These are phyloP conservation scores for Agapetus fuscipes DNA, from an alignment of 2,888 invertebrate species.

Conservation along the genomic window DNA sequence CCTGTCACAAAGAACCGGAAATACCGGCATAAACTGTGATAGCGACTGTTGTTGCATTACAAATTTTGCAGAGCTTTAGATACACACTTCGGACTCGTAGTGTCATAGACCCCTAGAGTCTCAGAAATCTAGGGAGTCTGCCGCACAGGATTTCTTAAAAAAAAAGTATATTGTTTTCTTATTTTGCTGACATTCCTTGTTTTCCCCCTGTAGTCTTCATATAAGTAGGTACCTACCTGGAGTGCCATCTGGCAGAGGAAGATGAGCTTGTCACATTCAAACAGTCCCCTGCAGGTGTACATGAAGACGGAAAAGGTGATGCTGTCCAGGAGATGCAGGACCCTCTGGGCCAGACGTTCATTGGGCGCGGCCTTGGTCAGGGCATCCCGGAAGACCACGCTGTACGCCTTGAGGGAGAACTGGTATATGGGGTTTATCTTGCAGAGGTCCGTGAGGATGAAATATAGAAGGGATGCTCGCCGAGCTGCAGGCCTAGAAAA, in stretches of 20 bases:
- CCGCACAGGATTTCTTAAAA: no score
- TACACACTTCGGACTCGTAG: no score
- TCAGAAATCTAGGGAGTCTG: no score
- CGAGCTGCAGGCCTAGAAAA: slow-evolving; percentile 63
- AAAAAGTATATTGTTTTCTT: no score
- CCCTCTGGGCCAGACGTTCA: slow-evolving; percentile 62
- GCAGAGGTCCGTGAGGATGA: slow-evolving; percentile 83
- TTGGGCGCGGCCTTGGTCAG: slow-evolving; percentile 57
- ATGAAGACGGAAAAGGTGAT: slow-evolving; percentile 80
- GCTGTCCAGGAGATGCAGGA: slow-evolving; percentile 70
- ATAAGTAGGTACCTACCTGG: slow-evolving; percentile 58
- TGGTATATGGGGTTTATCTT: slow-evolving; percentile 94
- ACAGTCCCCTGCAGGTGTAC: slow-evolving; percentile 84
- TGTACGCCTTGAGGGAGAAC: slow-evolving; percentile 90
- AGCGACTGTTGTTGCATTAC: no score
- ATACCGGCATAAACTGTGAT: no score
- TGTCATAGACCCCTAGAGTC: no score
- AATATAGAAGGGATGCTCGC: slow-evolving; percentile 83
- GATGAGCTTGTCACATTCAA: slow-evolving; percentile 85
- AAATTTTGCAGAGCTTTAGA: no score
- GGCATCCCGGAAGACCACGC: slow-evolving; percentile 82
- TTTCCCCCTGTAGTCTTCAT: no score
- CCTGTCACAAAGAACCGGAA: no score
- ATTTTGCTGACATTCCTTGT: no score
- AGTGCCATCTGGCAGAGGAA: slow-evolving; percentile 81